A percentile compares a stretch with the other conserved stretches of the same genome.
These are phyloP conservation scores for Hipparchia semele DNA, from an alignment of 2,888 invertebrate genomes.

Conservation along the genomic window DNA sequence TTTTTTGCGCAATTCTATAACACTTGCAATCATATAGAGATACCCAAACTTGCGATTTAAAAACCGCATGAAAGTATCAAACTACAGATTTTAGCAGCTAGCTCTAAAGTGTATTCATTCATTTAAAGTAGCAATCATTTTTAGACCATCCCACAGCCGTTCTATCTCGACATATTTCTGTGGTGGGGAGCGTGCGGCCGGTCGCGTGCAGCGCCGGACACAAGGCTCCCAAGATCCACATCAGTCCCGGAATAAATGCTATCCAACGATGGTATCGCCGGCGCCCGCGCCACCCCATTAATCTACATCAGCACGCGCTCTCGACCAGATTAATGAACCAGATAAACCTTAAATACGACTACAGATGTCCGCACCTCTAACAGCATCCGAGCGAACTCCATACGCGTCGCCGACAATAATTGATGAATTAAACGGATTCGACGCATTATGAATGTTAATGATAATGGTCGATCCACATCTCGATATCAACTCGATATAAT, in stretches of 20 bases:
- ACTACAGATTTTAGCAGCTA: too few species aligned
- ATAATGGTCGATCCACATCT: slow-evolving; percentile 59
- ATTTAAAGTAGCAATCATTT: too few species aligned
- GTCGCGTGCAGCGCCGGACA: slow-evolving; percentile 58
- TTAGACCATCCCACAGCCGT: too few species aligned
- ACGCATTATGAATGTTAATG: slow-evolving; percentile 73
- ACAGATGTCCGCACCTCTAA: slow-evolving; percentile 69
- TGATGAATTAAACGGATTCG: slow-evolving; percentile 73
- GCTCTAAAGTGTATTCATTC: too few species aligned
- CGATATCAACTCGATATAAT: slow-evolving; percentile 62
- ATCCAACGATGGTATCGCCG: slow-evolving; percentile 71
- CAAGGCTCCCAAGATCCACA: slow-evolving; percentile 59
- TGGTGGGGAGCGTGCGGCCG: slow-evolving; percentile 36
- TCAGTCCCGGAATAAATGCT: slow-evolving; percentile 70
- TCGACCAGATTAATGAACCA: slow-evolving; percentile 78
- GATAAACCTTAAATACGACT: slow-evolving; percentile 79
- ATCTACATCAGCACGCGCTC: slow-evolving; percentile 81
- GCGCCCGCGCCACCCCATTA: slow-evolving; percentile 75
- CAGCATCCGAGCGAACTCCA: slow-evolving; percentile 56
- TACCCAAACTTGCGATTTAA: too few species aligned
- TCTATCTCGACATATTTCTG: too few species aligned
- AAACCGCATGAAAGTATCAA: too few species aligned
- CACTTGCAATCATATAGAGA: too few species aligned
- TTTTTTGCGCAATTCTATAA: too few species aligned
- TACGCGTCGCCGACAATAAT: slow-evolving; percentile 59